Evolutionary conservation across 1,140 invertebrate genomes (phyloP).

Genomic region (Berghia stephanieae): DNA sequence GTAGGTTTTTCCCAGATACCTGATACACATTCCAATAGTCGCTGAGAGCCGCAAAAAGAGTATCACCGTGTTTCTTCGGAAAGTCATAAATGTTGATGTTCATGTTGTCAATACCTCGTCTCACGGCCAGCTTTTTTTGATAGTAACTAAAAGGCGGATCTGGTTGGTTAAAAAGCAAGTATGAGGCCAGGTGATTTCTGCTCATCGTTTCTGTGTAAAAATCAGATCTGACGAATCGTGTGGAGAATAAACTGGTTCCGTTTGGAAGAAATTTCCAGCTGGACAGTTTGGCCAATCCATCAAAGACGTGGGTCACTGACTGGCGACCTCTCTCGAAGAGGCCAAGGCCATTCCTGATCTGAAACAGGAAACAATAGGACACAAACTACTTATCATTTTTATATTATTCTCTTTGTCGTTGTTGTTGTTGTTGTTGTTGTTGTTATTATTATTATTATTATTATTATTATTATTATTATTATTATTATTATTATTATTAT

Average conservation of each 20-base stretch:
- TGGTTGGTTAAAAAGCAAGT: constrained; percentile 47
- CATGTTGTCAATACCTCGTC: constrained; percentile 56
- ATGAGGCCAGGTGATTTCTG: constrained; percentile 44
- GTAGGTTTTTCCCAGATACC: constrained; percentile 39
- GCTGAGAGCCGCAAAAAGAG: constrained; percentile 46
- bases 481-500: too few species aligned
- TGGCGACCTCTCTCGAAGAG: too few species aligned
- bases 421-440: too few species aligned
- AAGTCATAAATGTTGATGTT: constrained; percentile 53
- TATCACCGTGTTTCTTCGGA: constrained; percentile 13
- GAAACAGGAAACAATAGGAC: too few species aligned
- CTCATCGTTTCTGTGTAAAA: constrained; percentile 48
- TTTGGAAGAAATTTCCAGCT: constrained; percentile 51
- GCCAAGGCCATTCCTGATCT: too few species aligned
- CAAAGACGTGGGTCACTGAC: constrained; percentile 53
- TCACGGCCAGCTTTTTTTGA: constrained; percentile 41
- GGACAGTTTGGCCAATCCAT: constrained; percentile 51
- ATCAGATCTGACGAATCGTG: constrained; percentile 42
- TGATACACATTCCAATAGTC: constrained; percentile 57
- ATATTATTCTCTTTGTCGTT: too few species aligned
- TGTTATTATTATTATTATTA: too few species aligned
- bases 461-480: too few species aligned
- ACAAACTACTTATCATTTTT: too few species aligned
- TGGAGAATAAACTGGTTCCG: constrained; percentile 44
- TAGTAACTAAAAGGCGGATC: constrained; percentile 42